A percentile compares a stretch with the other conserved stretches of the same genome.
These are phyloP conservation scores for Psilanteris sp. DNA, from an alignment of 1,140 invertebrate genomes.

Conservation along the genomic window DNA sequence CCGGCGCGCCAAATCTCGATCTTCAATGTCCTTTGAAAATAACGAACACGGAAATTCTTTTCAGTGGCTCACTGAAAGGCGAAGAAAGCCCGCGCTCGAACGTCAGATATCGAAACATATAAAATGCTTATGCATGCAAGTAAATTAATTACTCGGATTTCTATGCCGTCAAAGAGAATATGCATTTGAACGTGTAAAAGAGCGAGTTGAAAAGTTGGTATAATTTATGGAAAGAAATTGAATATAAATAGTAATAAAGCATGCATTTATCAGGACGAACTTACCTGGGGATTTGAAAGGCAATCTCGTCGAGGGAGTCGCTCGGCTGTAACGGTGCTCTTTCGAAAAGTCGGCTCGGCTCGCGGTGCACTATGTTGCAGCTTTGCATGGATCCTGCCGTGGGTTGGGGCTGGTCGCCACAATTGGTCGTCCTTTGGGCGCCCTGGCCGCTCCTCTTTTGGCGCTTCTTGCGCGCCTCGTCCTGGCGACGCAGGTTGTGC, in stretches of 20 bases:
- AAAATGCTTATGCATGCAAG: too few relatives aligned
- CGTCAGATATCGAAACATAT: too few relatives aligned
- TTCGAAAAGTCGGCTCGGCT: slow-evolving; percentile 89
- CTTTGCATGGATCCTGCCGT: slow-evolving; percentile 77
- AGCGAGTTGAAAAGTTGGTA: slow-evolving; percentile 2
- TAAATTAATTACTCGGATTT: too few relatives aligned
- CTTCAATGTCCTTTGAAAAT: too few relatives aligned
- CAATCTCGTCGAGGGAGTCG: slow-evolving; percentile 94
- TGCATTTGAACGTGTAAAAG: background rate
- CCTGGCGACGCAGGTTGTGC: slow-evolving; percentile 91
- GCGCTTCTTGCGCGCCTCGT: slow-evolving; percentile 84
- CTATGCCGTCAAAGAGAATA: too few relatives aligned
- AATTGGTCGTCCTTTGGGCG: slow-evolving; percentile 74
- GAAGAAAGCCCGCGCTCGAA: too few relatives aligned
- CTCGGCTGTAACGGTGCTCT: slow-evolving; percentile 89
- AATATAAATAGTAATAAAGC: slow-evolving; percentile 35
- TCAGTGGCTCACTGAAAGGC: too few relatives aligned
- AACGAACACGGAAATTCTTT: too few relatives aligned
- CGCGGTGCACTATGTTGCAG: slow-evolving; percentile 73
- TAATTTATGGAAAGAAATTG: slow-evolving; percentile 13
- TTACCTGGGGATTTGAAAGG: slow-evolving; percentile 94
- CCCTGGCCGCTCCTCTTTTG: slow-evolving; percentile 79
- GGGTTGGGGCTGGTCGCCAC: slow-evolving; percentile 77
- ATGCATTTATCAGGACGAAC: slow-evolving; percentile 8
- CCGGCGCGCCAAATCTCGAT: too few relatives aligned